These are phyloP conservation scores for Salticus scenicus DNA, from an alignment of 2,888 invertebrate genomes.

Conservation along the genomic window DNA sequence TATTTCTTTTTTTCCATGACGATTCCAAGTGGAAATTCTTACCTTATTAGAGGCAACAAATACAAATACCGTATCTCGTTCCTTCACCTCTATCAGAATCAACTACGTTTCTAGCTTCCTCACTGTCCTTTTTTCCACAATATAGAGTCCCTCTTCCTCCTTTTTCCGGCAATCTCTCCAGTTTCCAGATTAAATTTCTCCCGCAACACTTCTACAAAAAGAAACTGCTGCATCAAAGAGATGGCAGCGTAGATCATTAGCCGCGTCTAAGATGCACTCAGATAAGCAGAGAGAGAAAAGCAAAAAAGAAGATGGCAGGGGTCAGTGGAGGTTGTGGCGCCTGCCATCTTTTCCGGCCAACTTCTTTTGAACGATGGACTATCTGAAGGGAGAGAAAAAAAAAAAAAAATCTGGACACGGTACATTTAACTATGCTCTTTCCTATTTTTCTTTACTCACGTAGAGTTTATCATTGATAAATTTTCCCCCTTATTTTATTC, in stretches of 20 bases:
- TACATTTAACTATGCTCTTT: constrained; percentile 44
- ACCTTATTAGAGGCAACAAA: no score
- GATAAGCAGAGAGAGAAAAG: background rate
- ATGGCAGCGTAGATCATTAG: constrained; percentile 20
- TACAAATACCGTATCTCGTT: no score
- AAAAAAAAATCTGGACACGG: constrained; percentile 33
- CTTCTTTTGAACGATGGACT: constrained; percentile 45
- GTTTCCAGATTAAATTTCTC: constrained; percentile 61
- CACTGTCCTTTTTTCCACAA: no score
- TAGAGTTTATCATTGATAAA: background rate
- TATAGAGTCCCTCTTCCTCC: background rate
- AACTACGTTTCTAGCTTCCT: no score
- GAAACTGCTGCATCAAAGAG: background rate
- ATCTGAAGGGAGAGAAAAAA: background rate
- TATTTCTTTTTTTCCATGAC: no score
- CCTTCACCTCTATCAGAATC: no score
- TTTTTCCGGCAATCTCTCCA: constrained; percentile 60
- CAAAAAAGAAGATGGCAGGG: constrained; percentile 9
- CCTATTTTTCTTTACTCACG: background rate
- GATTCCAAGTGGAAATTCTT: no score
- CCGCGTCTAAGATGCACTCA: constrained; percentile 2
- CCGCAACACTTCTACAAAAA: constrained; percentile 21
- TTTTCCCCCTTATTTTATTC: background rate
- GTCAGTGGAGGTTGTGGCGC: constrained; percentile 50
- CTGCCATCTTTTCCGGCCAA: constrained; percentile 54